Conservation (phyloP, 2,888 invertebrate genomes). For the Morinoia aosen region DNA sequence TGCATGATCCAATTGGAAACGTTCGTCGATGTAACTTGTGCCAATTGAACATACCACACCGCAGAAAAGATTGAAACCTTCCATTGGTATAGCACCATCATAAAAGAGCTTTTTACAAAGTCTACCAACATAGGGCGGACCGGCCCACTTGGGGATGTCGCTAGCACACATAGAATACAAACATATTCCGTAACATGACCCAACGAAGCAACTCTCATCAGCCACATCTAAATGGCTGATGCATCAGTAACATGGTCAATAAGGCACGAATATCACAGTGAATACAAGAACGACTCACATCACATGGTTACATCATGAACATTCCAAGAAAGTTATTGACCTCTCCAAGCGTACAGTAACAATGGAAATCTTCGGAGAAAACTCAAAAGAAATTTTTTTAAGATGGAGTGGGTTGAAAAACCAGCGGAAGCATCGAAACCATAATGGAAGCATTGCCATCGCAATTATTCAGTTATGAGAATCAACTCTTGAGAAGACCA, state of each 20-base stretch:
- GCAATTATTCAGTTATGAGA: background rate
- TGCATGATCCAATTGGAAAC: no score
- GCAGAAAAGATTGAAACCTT: no score
- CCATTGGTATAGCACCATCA: no score
- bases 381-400: background rate
- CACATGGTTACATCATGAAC: background rate
- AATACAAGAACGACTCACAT: background rate
- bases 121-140: no score
- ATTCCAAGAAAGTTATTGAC: background rate
- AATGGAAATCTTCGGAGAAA: background rate
- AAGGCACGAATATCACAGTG: constrained; percentile 1
- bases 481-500: background rate
- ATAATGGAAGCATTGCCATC: background rate
- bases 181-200: background rate
- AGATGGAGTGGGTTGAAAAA: background rate
- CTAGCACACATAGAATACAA: no score
- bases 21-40: no score
- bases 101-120: no score
- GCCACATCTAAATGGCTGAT: background rate
- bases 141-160: no score
- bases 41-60: no score
- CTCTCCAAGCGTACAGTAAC: background rate
- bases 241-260: background rate
- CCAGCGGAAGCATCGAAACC: background rate
- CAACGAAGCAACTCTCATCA: background rate